Evolutionary conservation across 2,888 invertebrate genomes (phyloP).

Genomic region (Latheticus oryzae): DNA sequence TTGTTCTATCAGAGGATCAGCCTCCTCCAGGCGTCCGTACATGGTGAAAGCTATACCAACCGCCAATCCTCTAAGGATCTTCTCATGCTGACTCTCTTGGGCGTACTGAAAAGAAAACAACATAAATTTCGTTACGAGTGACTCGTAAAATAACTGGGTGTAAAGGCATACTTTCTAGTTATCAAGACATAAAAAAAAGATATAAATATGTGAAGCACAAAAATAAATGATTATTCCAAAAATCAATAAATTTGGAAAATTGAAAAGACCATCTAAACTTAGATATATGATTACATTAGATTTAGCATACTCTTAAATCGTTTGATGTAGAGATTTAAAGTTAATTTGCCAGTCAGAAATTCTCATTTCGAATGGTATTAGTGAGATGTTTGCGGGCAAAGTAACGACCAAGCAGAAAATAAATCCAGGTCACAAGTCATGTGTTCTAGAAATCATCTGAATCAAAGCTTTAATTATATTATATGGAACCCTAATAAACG

Average conservation of each 20-base stretch:
- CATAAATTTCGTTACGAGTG: conserved; percentile 27
- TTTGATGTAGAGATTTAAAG: conserved; percentile 37
- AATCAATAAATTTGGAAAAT: too few relatives aligned
- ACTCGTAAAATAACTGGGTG: conserved; percentile 22
- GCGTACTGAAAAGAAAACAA: conserved; percentile 74
- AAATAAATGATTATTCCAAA: too few relatives aligned
- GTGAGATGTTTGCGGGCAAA: conserved; percentile 33
- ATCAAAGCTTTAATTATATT: too few relatives aligned
- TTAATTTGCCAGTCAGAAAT: conserved; percentile 36
- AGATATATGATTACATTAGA: conserved; percentile 23
- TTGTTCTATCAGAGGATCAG: conserved; percentile 91
- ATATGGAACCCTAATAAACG: too few relatives aligned
- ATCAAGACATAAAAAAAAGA: conserved; percentile 4
- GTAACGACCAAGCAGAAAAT: too few relatives aligned
- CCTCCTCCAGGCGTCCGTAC: conserved; percentile 97
- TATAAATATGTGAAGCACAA: conserved; percentile 4
- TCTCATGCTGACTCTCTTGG: conserved; percentile 97
- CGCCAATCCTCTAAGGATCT: conserved; percentile 95
- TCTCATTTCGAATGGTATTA: conserved; percentile 37
- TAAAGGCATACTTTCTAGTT: conserved; percentile 9
- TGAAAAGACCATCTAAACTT: conserved; percentile 5
- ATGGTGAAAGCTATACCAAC: conserved; percentile 96
- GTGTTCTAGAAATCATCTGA: too few relatives aligned
- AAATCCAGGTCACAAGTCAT: too few relatives aligned
- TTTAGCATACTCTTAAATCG: conserved; percentile 33